Conservation (phyloP, 1,140 invertebrate genomes). For the Caenorhabditis briggsae region DNA sequence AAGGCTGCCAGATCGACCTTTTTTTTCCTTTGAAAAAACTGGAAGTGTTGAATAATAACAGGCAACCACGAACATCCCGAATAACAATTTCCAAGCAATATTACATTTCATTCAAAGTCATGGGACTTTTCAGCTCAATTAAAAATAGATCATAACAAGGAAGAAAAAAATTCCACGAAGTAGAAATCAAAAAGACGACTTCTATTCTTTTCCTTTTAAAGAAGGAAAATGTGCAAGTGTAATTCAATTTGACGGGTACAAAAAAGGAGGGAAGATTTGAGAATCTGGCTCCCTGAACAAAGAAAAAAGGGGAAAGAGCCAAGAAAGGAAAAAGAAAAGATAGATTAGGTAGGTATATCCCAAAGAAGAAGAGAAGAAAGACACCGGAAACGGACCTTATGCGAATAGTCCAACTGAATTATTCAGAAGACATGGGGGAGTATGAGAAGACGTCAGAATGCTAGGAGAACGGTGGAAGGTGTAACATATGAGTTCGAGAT, state of each 20-base stretch:
- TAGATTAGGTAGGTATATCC: slow-evolving; percentile 15
- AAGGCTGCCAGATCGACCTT: too few species aligned
- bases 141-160: neutral
- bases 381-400: slow-evolving; percentile 3
- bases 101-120: too few species aligned
- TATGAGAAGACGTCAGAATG: neutral
- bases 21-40: too few species aligned
- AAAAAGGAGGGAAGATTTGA: neutral
- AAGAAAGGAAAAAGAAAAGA: neutral
- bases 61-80: too few species aligned
- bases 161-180: too few species aligned
- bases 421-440: slow-evolving; percentile 28
- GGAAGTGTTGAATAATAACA: too few species aligned
- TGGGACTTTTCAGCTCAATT: too few species aligned
- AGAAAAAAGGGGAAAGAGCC: slow-evolving; percentile 19
- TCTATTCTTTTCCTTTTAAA: neutral
- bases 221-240: slow-evolving; percentile 11
- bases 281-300: neutral
- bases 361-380: neutral
- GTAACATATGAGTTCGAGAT: too few species aligned
- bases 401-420: slow-evolving; percentile 8
- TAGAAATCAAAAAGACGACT: neutral
- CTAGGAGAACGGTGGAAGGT: too few species aligned
- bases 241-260: slow-evolving; percentile 29
- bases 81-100: too few species aligned